phyloP scores from a whole-genome alignment of 2,888 invertebrate species.

The Dryomyza anilis region DNA sequence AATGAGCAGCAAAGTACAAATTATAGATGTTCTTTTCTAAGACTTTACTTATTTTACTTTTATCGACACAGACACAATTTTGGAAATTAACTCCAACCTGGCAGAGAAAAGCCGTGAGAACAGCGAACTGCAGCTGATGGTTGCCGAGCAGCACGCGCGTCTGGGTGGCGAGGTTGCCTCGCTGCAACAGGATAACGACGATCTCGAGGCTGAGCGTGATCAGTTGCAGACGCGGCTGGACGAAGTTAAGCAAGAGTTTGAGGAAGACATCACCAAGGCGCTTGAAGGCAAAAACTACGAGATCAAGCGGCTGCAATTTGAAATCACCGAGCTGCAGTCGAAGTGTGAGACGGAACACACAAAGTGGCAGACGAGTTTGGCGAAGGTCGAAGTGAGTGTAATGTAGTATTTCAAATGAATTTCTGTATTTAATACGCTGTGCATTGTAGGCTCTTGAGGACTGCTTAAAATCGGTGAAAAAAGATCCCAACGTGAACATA shows the following conservation, averaged over 20 bases:
- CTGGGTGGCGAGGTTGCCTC: constrained; percentile 65
- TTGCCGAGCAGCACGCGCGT: constrained; percentile 61
- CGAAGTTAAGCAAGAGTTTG: constrained; percentile 56
- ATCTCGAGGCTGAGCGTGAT: constrained; percentile 62
- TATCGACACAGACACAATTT: constrained; percentile 63
- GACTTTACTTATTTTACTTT: neutral
- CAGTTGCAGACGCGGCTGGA: constrained; percentile 51
- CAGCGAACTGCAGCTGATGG: constrained; percentile 62
- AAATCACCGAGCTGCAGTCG: constrained; percentile 49
- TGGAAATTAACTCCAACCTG: constrained; percentile 63
- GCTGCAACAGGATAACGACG: constrained; percentile 65
- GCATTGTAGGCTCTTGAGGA: constrained; percentile 60
- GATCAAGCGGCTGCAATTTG: constrained; percentile 52
- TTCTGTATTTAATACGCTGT: neutral
- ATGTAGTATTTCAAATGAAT: neutral
- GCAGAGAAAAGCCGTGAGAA: constrained; percentile 65
- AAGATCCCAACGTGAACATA: constrained; percentile 59
- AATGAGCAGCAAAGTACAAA: constrained; percentile 68
- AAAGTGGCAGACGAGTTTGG: constrained; percentile 54
- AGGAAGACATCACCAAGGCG: constrained; percentile 53
- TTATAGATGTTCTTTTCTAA: neutral
- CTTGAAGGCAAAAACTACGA: constrained; percentile 55
- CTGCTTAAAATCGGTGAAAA: constrained; percentile 60
- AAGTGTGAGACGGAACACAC: constrained; percentile 51
- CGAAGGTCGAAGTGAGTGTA: constrained; percentile 53